A percentile compares a stretch with the other conserved stretches of the same genome.
phyloP scores from a whole-genome alignment of 2,888 invertebrate species.

The Drosophila neutralis region DNA sequence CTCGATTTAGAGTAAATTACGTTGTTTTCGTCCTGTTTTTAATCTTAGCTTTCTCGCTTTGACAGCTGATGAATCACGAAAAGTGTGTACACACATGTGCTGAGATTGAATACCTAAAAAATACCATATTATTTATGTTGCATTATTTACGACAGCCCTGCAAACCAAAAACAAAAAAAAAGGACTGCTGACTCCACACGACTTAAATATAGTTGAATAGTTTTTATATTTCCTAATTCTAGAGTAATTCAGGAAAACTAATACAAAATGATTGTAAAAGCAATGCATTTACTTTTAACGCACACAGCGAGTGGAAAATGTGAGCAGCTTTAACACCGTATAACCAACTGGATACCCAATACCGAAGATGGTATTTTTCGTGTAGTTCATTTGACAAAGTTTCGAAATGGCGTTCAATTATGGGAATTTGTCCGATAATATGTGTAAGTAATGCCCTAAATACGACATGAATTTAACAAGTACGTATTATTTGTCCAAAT shows the following conservation, averaged over 20 bases:
- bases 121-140: slow-evolving; percentile 37
- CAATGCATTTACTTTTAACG: slow-evolving; percentile 13
- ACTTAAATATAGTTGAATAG: slow-evolving; percentile 6
- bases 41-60: slow-evolving; percentile 42
- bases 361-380: slow-evolving; percentile 45
- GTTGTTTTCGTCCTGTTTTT: slow-evolving; percentile 56
- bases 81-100: slow-evolving; percentile 47
- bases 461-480: neutral
- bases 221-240: neutral
- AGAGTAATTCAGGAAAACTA: slow-evolving; percentile 6
- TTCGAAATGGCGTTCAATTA: slow-evolving; percentile 78
- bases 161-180: slow-evolving; percentile 7
- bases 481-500: no score
- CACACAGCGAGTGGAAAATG: slow-evolving; percentile 10
- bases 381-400: slow-evolving; percentile 19
- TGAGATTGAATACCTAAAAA: slow-evolving; percentile 44
- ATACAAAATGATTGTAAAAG: slow-evolving; percentile 35
- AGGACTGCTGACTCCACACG: slow-evolving; percentile 4
- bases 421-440: slow-evolving; percentile 74
- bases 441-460: slow-evolving; percentile 70
- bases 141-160: slow-evolving; percentile 36
- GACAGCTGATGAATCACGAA: slow-evolving; percentile 72
- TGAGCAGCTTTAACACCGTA: slow-evolving; percentile 20
- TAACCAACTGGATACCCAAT: slow-evolving; percentile 22
- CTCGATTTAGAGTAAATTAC: slow-evolving; percentile 27